A percentile compares a stretch with the other conserved stretches of the same genome.
These are phyloP conservation scores for Chelmon rostratus DNA, from an alignment of 2,797 vertebrate genomes.

Conservation along the genomic window DNA sequence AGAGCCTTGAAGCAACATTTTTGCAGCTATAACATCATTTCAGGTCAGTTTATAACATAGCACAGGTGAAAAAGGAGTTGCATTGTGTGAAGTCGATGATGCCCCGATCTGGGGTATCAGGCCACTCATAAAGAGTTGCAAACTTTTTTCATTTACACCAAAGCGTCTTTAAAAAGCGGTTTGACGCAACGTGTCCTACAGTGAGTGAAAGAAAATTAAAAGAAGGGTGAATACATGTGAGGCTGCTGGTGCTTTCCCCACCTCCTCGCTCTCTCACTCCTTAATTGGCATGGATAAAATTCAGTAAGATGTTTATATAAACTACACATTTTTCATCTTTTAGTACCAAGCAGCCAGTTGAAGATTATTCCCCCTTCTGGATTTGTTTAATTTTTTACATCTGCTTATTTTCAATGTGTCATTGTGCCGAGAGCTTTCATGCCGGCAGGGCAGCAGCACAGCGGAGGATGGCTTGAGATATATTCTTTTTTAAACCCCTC, in stretches of 20 bases:
- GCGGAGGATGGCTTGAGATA: constrained; percentile 80
- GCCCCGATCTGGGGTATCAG: constrained; percentile 35
- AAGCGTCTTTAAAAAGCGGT: constrained; percentile 76
- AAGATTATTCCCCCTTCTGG: constrained; percentile 92
- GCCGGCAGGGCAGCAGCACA: constrained; percentile 82
- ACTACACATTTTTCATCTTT: constrained; percentile 98
- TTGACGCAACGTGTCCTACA: constrained; percentile 83
- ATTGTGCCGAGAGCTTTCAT: constrained; percentile 86
- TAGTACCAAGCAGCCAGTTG: constrained; percentile 93
- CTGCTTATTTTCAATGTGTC: constrained; percentile 99
- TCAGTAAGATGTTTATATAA: constrained; percentile 97
- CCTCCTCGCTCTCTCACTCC: constrained; percentile 89
- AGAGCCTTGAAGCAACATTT: constrained; percentile 7
- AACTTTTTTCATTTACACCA: constrained; percentile 72
- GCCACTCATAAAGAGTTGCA: constrained; percentile 45
- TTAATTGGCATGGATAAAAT: constrained; percentile 98
- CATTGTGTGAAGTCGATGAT: constrained; percentile 13
- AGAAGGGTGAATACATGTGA: constrained; percentile 74
- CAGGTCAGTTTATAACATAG: constrained; percentile 25
- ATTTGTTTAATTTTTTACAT: constrained; percentile 99
- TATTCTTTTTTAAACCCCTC: constrained; percentile 84
- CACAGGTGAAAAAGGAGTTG: not conserved
- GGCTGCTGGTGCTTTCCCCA: constrained; percentile 66
- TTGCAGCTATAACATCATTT: constrained; percentile 17
- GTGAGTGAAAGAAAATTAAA: constrained; percentile 82